phyloP scores from a whole-genome alignment of 2,888 invertebrate genomes.

The Archaeoteleia sp. region DNA sequence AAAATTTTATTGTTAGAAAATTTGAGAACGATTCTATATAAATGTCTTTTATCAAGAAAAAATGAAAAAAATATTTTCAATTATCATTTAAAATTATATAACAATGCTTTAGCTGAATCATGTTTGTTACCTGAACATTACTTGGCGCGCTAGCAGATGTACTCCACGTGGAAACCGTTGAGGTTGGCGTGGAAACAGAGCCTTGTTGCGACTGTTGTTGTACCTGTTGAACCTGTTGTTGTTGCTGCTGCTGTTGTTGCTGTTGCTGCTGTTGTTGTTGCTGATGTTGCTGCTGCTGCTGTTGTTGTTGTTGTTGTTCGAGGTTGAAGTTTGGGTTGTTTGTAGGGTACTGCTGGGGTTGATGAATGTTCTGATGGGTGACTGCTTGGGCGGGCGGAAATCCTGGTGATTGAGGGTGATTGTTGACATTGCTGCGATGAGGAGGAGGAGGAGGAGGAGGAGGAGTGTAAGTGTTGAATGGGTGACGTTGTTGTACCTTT shows the following conservation, averaged over 20 bases:
- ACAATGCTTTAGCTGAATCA: no score
- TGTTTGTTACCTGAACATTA: constrained; percentile 71
- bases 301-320: constrained; percentile 54
- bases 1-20: no score
- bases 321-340: constrained; percentile 47
- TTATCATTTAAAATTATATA: constrained; percentile 11
- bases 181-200: constrained; percentile 71
- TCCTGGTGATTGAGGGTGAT: constrained; percentile 67
- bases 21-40: no score
- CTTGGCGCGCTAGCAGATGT: constrained; percentile 70
- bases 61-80: constrained; percentile 7
- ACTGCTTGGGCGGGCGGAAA: constrained; percentile 62
- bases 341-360: constrained; percentile 46
- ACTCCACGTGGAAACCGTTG: constrained; percentile 70
- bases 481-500: constrained; percentile 47
- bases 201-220: constrained; percentile 71
- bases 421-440: constrained; percentile 66
- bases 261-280: constrained; percentile 55
- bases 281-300: constrained; percentile 68
- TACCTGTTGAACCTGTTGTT: constrained; percentile 70
- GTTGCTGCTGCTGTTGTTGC: constrained; percentile 59
- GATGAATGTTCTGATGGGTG: constrained; percentile 67
- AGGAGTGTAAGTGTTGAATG: constrained; percentile 67
- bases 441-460: constrained; percentile 71
- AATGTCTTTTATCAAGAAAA: no score